Percentiles rank a stretch among this genome's conserved stretches.
These are phyloP conservation scores for Fragum sueziense DNA, from an alignment of 2,888 invertebrate species.

Conservation along the genomic window DNA sequence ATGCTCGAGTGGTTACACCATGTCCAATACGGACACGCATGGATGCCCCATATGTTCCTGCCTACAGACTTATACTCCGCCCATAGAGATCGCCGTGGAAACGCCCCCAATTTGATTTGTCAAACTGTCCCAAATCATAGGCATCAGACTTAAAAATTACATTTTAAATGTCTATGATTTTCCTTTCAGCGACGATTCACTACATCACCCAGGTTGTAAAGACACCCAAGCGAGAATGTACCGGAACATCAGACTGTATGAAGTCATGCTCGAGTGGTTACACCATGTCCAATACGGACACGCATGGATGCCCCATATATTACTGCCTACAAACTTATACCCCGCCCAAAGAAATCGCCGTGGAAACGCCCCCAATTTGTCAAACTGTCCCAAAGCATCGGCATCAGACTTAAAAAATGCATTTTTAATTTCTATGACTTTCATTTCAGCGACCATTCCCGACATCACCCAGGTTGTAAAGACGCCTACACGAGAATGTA, in stretches of 20 bases:
- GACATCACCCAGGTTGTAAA: constrained; percentile 35
- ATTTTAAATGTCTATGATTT: neutral
- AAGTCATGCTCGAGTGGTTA: constrained; percentile 37
- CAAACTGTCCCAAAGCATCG: too few species aligned
- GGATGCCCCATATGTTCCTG: constrained; percentile 48
- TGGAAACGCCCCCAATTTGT: constrained; percentile 42
- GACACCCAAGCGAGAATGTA: constrained; percentile 40
- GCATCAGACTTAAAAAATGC: too few species aligned
- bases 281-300: constrained; percentile 46
- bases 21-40: constrained; percentile 47
- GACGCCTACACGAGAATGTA: constrained; percentile 41
- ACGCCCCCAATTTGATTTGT: constrained; percentile 44
- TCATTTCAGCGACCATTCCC: constrained; percentile 47
- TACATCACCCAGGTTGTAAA: constrained; percentile 34
- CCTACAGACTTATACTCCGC: constrained; percentile 32
- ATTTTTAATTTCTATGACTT: too few species aligned
- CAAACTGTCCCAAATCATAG: too few species aligned
- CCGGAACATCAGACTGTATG: constrained; percentile 46
- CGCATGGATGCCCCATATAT: constrained; percentile 44
- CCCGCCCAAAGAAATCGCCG: constrained; percentile 39
- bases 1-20: constrained; percentile 40
- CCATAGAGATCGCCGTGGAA: constrained; percentile 48
- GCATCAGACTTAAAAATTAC: too few species aligned
- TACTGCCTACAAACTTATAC: constrained; percentile 34
- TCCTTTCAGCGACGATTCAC: constrained; percentile 37